Evolutionary conservation across 2,797 vertebrate species (phyloP), one percentile per base, ranked within the genome.

Genomic region (Lepilemur septentrionalis): DNA sequence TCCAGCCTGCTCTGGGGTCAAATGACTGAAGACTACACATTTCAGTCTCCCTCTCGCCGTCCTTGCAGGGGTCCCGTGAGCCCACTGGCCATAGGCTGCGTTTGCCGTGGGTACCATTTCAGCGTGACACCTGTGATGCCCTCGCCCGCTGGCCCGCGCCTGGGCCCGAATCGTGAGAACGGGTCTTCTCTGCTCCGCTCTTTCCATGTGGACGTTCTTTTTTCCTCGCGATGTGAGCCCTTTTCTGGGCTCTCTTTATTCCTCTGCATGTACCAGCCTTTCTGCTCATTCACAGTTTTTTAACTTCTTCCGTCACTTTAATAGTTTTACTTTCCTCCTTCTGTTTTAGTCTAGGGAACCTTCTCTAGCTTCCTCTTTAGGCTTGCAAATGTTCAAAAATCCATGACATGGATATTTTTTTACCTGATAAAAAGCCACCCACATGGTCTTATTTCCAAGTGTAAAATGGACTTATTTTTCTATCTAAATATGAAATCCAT

Each of bases 91-190:
- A 50, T 10, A 38, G 17, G 0, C 5, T 46, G 30, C 4, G 3
- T 38, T 38, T 38, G 38, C 38, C 38, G 38, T 38, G 38, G 38
- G 38, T 38, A 38, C 38, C 38, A 38, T 38, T 22, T 35, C 5
- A 69, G 1, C 50, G 35, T 1, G 43, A 8, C 0, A 52, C 20
- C 14, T 11, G 1, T 35, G 63, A 75, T 22, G 0, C 0, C 30
- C 2, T 2, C 6, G 7, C 30, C 30, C 61, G 7, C 43, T 48
- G 14, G 43, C 30, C 50, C 2, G 43, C 35, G 12, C 0, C 18
- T 83, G 83, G 14, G 22, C 17, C 35, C 80, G 4, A 65, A 46
- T n/a, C 48, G n/a, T 41, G 38, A 76, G 46, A 65, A 30, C 3
- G 18, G 17, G 4, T 72, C 35, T 63, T 69, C 30, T 83, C 67